These are phyloP conservation scores for Chaenodraco wilsoni DNA, from an alignment of 2,797 vertebrate genomes.

Conservation along the genomic window DNA sequence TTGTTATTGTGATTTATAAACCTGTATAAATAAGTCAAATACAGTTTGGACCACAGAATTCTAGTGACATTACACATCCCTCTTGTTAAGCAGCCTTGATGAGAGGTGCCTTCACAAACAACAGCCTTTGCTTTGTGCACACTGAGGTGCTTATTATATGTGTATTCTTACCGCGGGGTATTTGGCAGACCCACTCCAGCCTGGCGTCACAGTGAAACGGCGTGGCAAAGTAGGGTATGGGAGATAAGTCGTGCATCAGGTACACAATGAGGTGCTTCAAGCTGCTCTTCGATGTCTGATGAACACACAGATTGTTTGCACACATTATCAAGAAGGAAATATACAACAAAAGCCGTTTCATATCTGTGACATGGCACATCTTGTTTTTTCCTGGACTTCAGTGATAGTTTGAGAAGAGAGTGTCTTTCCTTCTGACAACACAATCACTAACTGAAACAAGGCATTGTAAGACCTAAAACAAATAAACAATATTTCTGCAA, in stretches of 20 bases:
- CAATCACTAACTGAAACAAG: not conserved
- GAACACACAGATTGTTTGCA: slow-evolving; percentile 42
- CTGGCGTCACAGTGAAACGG: slow-evolving; percentile 93
- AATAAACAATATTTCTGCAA: not conserved
- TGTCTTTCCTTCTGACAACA: not conserved
- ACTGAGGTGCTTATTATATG: not conserved
- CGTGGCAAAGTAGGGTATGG: slow-evolving; percentile 80
- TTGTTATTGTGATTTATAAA: not conserved
- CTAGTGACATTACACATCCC: not conserved
- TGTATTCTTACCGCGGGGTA: slow-evolving; percentile 88
- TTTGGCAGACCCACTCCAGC: slow-evolving; percentile 96
- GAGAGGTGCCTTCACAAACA: slow-evolving; percentile 6
- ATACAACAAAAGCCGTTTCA: not conserved
- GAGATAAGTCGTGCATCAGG: slow-evolving; percentile 44
- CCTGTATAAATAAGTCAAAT: not conserved
- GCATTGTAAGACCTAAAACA: not conserved
- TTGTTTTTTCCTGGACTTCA: not conserved
- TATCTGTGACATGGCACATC: not conserved
- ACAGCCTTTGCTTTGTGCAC: not conserved
- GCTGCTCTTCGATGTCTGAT: slow-evolving; percentile 70
- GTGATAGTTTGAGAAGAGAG: not conserved
- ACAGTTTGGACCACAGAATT: not conserved
- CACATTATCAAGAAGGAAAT: not conserved
- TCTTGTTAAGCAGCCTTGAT: not conserved
- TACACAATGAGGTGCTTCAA: slow-evolving; percentile 61